Conservation (phyloP, 2,888 invertebrate species). For the Sipha maydis region DNA sequence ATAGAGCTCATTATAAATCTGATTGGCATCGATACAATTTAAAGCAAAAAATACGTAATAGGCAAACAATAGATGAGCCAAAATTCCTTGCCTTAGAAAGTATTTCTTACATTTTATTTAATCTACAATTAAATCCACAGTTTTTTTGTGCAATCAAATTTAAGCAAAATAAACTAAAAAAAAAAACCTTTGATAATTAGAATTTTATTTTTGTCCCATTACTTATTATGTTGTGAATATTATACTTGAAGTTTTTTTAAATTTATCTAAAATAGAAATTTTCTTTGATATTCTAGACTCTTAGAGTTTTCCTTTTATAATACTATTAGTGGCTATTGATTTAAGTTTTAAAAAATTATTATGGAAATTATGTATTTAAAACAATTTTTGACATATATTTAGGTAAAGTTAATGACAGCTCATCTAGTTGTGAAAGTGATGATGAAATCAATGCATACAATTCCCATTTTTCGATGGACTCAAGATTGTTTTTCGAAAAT, state of each 20-base stretch:
- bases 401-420: slow-evolving; percentile 52
- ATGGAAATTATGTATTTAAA: neutral
- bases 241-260: no score
- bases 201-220: no score
- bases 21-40: slow-evolving; percentile 89
- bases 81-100: slow-evolving; percentile 71
- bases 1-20: slow-evolving; percentile 81
- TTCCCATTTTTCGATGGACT: slow-evolving; percentile 67
- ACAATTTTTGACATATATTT: slow-evolving; percentile 35
- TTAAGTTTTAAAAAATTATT: neutral
- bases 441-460: slow-evolving; percentile 59
- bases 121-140: neutral
- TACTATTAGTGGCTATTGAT: neutral
- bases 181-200: no score
- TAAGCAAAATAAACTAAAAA: no score
- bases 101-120: slow-evolving; percentile 60
- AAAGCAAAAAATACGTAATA: slow-evolving; percentile 76
- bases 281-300: no score
- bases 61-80: slow-evolving; percentile 71
- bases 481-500: slow-evolving; percentile 67
- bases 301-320: no score
- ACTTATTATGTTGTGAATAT: no score
- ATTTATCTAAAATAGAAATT: no score
- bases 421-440: slow-evolving; percentile 60
- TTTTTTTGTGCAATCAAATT: no score